These are phyloP conservation scores for Tholera decimalis DNA, from an alignment of 2,888 invertebrate genomes.

Conservation along the genomic window DNA sequence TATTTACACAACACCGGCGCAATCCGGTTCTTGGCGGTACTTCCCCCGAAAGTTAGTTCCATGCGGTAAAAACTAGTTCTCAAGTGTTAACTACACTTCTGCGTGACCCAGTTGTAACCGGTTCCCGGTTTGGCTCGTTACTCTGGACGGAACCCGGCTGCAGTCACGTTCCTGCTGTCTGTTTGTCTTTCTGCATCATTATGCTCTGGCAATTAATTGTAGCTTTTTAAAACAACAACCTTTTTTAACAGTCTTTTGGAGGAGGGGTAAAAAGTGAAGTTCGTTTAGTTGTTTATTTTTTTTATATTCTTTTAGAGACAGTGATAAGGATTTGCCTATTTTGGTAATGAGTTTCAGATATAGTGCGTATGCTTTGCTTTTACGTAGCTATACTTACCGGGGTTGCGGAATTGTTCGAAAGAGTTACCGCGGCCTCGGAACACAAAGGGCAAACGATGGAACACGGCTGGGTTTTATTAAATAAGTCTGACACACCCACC, in stretches of 20 bases:
- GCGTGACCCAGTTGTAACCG: slow-evolving; percentile 71
- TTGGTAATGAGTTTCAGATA: too few relatives aligned
- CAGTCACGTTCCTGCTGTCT: slow-evolving; percentile 69
- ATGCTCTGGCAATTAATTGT: slow-evolving; percentile 67
- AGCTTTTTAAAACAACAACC: slow-evolving; percentile 41
- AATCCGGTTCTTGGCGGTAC: slow-evolving; percentile 46
- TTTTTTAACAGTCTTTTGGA: slow-evolving; percentile 1
- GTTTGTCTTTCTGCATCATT: slow-evolving; percentile 68
- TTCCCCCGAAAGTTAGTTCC: slow-evolving; percentile 65
- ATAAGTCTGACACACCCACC: too few relatives aligned
- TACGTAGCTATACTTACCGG: too few relatives aligned
- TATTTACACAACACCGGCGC: slow-evolving; percentile 42
- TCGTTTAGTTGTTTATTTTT: not conserved
- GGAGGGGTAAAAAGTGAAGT: not conserved
- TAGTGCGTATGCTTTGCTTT: too few relatives aligned
- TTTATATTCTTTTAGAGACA: not conserved
- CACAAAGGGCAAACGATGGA: too few relatives aligned
- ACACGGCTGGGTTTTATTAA: too few relatives aligned
- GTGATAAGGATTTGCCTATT: too few relatives aligned
- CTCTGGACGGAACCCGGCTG: slow-evolving; percentile 59
- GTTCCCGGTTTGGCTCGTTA: slow-evolving; percentile 73
- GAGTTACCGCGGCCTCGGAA: too few relatives aligned
- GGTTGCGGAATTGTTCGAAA: too few relatives aligned
- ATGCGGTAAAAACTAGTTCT: slow-evolving; percentile 55
- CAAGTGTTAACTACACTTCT: slow-evolving; percentile 69